phyloP scores from a whole-genome alignment of 2,797 vertebrate genomes.

The Girardinus metallicus region DNA sequence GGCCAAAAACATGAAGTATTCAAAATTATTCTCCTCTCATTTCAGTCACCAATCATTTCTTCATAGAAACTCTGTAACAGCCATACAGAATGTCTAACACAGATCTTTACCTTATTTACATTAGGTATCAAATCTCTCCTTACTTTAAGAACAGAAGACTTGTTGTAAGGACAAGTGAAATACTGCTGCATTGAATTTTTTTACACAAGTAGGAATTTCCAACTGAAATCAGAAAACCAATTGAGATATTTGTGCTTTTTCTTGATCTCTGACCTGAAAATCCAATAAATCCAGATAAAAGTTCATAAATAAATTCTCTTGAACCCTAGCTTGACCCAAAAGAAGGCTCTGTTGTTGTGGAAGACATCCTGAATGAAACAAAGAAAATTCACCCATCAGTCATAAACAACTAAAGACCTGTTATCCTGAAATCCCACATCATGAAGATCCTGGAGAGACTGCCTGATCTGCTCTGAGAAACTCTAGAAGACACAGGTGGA shows the following conservation, averaged over 20 bases:
- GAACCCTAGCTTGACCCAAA: too few relatives aligned
- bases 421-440: too few relatives aligned
- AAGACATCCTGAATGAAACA: too few relatives aligned
- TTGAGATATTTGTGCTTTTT: not conserved
- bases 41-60: not conserved
- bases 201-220: not conserved
- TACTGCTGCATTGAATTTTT: not conserved
- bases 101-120: not conserved
- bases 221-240: not conserved
- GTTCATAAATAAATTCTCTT: too few relatives aligned
- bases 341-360: too few relatives aligned
- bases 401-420: too few relatives aligned
- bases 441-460: too few relatives aligned
- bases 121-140: not conserved
- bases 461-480: too few relatives aligned
- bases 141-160: not conserved
- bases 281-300: too few relatives aligned
- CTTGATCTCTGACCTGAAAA: too few relatives aligned
- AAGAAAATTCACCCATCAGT: too few relatives aligned
- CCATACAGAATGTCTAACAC: not conserved
- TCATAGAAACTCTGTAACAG: not conserved
- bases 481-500: too few relatives aligned
- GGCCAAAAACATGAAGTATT: not conserved
- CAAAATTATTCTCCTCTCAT: not conserved
- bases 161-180: not conserved